phyloP scores from a whole-genome alignment of 1,140 invertebrate species.

The Nylanderia fulva region DNA sequence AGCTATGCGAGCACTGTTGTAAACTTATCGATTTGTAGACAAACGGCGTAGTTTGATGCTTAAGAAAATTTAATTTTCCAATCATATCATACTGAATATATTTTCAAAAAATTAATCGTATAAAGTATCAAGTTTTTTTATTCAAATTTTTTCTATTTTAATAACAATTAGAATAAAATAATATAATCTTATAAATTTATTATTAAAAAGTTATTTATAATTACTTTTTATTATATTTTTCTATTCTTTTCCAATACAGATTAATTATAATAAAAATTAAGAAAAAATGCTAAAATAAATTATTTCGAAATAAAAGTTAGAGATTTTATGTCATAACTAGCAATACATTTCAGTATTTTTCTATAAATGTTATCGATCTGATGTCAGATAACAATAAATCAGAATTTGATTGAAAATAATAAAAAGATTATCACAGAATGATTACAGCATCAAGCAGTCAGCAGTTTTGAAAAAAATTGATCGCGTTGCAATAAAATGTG shows the following conservation, averaged over 20 bases:
- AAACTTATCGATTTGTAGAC: too few relatives aligned
- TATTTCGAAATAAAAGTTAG: not conserved
- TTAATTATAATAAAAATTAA: not conserved
- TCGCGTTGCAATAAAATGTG: not conserved
- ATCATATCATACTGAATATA: too few relatives aligned
- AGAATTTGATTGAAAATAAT: not conserved
- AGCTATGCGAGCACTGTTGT: too few relatives aligned
- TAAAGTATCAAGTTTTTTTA: too few relatives aligned
- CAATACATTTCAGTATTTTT: not conserved
- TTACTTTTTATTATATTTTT: not conserved
- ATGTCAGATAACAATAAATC: conserved; percentile 1
- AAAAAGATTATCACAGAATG: conserved; percentile 6
- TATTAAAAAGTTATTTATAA: not conserved
- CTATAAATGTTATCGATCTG: not conserved
- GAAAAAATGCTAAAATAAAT: not conserved
- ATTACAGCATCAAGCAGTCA: not conserved
- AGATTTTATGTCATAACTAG: not conserved
- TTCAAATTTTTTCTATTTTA: not conserved
- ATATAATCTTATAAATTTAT: not conserved
- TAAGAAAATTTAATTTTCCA: not conserved
- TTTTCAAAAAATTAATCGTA: too few relatives aligned
- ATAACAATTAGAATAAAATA: not conserved
- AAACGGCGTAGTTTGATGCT: too few relatives aligned
- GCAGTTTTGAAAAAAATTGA: not conserved
- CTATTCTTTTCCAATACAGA: not conserved